Percentiles rank a stretch among this genome's conserved stretches.
Conservation (phyloP, 1,140 invertebrate genomes). For the Drosophila biarmipes region DNA sequence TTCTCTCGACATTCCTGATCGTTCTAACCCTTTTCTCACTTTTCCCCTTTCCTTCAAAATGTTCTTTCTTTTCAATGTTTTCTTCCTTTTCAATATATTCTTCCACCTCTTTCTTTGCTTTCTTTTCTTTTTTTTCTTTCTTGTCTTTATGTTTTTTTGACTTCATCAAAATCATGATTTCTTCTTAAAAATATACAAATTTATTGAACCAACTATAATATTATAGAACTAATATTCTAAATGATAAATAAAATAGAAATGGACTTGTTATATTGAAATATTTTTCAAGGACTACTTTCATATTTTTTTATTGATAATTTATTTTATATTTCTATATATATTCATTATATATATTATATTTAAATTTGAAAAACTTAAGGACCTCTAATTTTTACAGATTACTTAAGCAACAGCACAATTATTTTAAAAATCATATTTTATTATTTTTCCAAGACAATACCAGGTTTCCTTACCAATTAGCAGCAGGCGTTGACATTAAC, state of each 20-base stretch:
- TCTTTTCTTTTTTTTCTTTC: not conserved
- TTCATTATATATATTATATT: too few relatives aligned
- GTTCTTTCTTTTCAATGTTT: too few relatives aligned
- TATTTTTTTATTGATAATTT: not conserved
- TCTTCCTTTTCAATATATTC: too few relatives aligned
- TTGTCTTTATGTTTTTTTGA: not conserved
- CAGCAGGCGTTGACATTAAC: conserved; percentile 16
- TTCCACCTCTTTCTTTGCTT: too few relatives aligned
- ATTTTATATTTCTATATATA: not conserved
- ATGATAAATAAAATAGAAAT: not conserved
- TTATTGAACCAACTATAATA: not conserved
- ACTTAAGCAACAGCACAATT: not conserved
- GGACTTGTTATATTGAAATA: not conserved
- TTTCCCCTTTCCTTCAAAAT: too few relatives aligned
- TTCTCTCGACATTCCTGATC: not conserved
- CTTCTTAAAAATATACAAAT: not conserved
- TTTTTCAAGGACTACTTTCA: not conserved
- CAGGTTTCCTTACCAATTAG: not conserved
- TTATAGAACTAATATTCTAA: not conserved
- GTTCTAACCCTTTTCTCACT: not conserved
- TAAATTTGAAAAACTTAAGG: too few relatives aligned
- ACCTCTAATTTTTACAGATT: not conserved
- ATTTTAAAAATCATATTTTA: not conserved
- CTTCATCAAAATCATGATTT: not conserved
- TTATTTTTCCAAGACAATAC: not conserved